These are phyloP conservation scores for Aldabrachelys gigantea DNA, from an alignment of 2,113 vertebrate species.

Conservation along the genomic window DNA sequence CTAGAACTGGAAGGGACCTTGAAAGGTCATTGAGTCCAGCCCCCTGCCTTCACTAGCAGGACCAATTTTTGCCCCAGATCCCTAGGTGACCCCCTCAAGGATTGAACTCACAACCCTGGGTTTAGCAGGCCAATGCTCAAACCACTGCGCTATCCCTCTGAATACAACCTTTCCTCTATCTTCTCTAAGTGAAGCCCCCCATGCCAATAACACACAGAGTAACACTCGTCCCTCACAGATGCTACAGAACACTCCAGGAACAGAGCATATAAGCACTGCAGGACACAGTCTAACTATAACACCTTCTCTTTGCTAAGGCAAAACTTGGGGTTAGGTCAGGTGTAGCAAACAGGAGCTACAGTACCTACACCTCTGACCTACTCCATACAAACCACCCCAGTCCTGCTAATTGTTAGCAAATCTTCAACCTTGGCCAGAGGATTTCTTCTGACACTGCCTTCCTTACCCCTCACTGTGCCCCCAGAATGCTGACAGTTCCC, in stretches of 20 bases:
- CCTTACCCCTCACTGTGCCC: background rate
- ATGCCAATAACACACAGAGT: background rate
- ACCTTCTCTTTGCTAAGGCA: background rate
- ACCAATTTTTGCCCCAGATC: too few relatives aligned
- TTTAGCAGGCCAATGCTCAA: too few relatives aligned
- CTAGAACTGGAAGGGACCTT: too few relatives aligned
- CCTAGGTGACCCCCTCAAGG: too few relatives aligned
- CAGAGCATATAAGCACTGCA: background rate
- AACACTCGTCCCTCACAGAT: background rate
- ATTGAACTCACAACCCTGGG: too few relatives aligned
- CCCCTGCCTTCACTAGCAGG: too few relatives aligned
- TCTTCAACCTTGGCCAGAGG: background rate
- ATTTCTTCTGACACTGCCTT: background rate
- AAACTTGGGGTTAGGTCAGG: background rate
- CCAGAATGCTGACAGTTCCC: background rate
- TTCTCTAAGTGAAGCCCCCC: background rate
- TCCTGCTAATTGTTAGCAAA: background rate
- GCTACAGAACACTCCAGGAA: background rate
- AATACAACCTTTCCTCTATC: rapidly evolving
- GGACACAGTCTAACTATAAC: background rate
- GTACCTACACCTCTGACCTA: background rate
- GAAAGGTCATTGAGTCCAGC: too few relatives aligned
- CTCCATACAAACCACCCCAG: background rate
- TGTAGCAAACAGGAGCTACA: background rate
- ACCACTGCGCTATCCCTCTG: too few relatives aligned